Evolutionary conservation across 2,888 invertebrate species (phyloP).

Genomic region (Drosophila lutescens): DNA sequence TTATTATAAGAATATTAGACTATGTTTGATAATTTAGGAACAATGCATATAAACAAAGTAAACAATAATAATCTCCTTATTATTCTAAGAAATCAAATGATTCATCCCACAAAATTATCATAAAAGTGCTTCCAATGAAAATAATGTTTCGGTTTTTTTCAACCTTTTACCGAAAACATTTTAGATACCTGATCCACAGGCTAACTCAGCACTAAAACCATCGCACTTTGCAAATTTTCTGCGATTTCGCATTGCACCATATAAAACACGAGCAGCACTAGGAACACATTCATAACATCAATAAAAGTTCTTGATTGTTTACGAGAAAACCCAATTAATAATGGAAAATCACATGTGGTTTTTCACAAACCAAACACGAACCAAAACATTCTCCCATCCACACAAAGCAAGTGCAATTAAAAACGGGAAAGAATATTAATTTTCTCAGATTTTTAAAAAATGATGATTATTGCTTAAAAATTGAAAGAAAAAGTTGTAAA

Average conservation of each 20-base stretch:
- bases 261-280: conserved; percentile 21
- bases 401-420: background rate
- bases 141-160: background rate
- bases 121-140: background rate
- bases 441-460: background rate
- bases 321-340: conserved; percentile 17
- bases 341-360: conserved; percentile 24
- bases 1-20: background rate
- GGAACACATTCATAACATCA: conserved; percentile 39
- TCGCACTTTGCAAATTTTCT: conserved; percentile 19
- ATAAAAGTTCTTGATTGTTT: conserved; percentile 39
- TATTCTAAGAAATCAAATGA: background rate
- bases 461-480: background rate
- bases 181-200: conserved; percentile 26
- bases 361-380: conserved; percentile 12
- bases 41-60: background rate
- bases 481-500: conserved; percentile 2
- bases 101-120: background rate
- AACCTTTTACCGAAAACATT: conserved; percentile 4
- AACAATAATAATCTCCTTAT: background rate
- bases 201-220: conserved; percentile 25
- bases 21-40: too few relatives aligned
- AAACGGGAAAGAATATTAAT: background rate
- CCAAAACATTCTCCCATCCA: background rate
- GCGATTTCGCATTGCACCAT: conserved; percentile 6